phyloP scores from a whole-genome alignment of 2,113 vertebrate species.

The Noctilio leporinus region DNA sequence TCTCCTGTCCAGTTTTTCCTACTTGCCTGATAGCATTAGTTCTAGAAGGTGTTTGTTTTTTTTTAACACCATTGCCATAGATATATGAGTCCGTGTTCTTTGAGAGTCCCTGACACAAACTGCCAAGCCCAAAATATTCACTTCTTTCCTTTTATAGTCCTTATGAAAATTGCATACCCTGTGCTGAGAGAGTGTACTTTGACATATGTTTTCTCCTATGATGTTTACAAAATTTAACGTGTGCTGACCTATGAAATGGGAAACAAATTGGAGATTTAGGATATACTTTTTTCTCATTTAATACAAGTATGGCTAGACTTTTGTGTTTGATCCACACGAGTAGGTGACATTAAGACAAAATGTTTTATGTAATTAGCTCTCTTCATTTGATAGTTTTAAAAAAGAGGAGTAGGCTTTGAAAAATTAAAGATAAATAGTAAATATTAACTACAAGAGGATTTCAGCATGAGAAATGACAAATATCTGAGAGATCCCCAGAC shows the following conservation, averaged over 20 bases:
- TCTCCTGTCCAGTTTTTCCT: neutral
- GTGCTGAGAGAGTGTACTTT: neutral
- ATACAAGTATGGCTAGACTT: neutral
- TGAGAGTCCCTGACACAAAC: neutral
- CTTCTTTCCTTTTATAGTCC: neutral
- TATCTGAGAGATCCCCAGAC: neutral
- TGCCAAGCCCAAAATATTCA: neutral
- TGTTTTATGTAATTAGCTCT: neutral
- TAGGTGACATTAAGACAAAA: neutral
- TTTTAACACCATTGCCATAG: neutral
- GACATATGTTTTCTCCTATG: neutral
- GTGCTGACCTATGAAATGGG: neutral
- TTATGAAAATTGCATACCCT: neutral
- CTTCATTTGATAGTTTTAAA: neutral
- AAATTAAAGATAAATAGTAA: neutral
- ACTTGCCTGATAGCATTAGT: neutral
- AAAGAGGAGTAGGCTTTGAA: neutral
- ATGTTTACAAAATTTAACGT: neutral
- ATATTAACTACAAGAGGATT: neutral
- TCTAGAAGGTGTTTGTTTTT: neutral
- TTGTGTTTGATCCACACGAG: neutral
- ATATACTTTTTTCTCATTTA: neutral
- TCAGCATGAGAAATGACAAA: neutral
- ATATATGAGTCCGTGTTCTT: neutral
- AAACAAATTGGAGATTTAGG: neutral